Conservation (phyloP, 92 coral and sea anemone genomes). For the Plumapathes pennacea region DNA sequence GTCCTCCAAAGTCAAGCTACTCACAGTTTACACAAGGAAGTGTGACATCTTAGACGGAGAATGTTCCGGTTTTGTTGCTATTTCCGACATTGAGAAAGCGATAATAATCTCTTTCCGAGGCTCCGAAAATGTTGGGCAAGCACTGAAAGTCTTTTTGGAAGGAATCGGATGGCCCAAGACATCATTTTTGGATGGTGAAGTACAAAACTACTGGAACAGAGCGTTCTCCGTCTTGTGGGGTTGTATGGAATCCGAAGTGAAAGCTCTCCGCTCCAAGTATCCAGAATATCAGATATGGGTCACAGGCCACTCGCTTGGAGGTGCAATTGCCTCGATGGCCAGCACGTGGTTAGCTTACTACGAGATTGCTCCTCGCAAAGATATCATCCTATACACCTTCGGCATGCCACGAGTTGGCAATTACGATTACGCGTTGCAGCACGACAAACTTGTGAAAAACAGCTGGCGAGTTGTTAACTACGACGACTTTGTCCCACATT, state of each 20-base stretch:
- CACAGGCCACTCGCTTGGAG: slow-evolving; percentile 53
- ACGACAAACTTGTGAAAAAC: slow-evolving; percentile 41
- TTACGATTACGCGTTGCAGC: slow-evolving; percentile 39
- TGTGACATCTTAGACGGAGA: slow-evolving; percentile 31
- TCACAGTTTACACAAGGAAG: slow-evolving; percentile 25
- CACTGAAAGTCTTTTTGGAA: slow-evolving; percentile 1
- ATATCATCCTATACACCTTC: slow-evolving; percentile 38
- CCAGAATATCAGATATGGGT: slow-evolving; percentile 44
- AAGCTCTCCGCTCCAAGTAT: slow-evolving; percentile 9
- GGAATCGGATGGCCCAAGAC: slow-evolving; percentile 22
- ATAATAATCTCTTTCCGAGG: slow-evolving; percentile 63
- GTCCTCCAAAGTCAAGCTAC: slow-evolving; percentile 19
- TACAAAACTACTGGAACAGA: slow-evolving; percentile 23
- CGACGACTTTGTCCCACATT: slow-evolving; percentile 37
- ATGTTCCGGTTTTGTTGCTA: slow-evolving; percentile 61
- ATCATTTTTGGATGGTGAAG: slow-evolving; percentile 41
- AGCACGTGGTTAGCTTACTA: slow-evolving; percentile 35
- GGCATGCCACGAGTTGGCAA: slow-evolving; percentile 50
- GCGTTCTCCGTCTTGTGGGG: slow-evolving; percentile 19
- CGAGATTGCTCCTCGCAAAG: slow-evolving; percentile 19
- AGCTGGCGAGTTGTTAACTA: slow-evolving; percentile 52
- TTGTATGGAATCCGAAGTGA: slow-evolving; percentile 30
- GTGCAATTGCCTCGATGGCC: slow-evolving; percentile 36
- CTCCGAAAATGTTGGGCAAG: slow-evolving; percentile 17
- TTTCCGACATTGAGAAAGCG: slow-evolving; percentile 45